Evolutionary conservation across 1,140 invertebrate genomes (phyloP).

Genomic region (Amyelois transitella): DNA sequence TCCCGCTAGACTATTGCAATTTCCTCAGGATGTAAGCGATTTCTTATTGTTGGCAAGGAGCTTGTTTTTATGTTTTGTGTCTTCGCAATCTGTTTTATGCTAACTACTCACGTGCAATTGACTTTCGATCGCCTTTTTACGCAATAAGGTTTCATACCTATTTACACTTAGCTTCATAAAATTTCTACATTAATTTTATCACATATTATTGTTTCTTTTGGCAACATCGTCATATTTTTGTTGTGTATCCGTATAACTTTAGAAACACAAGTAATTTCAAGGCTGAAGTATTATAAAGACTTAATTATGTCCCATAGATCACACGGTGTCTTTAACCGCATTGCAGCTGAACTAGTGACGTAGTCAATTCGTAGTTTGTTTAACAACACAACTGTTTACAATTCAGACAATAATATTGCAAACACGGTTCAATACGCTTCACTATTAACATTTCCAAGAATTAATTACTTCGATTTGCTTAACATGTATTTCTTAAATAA

Average conservation of each 20-base stretch:
- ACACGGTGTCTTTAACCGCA: background rate
- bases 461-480: background rate
- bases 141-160: too few species aligned
- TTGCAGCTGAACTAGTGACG: background rate
- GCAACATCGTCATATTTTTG: too few species aligned
- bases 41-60: slow-evolving; percentile 1
- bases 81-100: background rate
- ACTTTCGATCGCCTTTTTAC: background rate
- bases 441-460: background rate
- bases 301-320: too few species aligned
- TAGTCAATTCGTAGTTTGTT: background rate
- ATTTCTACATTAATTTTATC: background rate
- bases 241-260: too few species aligned
- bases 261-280: too few species aligned
- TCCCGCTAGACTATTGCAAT: slow-evolving; percentile 2
- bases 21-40: background rate
- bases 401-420: background rate
- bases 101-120: background rate
- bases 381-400: background rate
- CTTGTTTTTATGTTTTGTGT: background rate
- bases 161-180: background rate
- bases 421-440: background rate
- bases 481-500: background rate
- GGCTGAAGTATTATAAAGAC: too few species aligned
- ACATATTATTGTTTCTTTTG: too few species aligned